A percentile compares a stretch with the other conserved stretches of the same genome.
Evolutionary conservation across 2,888 invertebrate species (phyloP).

Genomic region (Diadegma fenestrale): DNA sequence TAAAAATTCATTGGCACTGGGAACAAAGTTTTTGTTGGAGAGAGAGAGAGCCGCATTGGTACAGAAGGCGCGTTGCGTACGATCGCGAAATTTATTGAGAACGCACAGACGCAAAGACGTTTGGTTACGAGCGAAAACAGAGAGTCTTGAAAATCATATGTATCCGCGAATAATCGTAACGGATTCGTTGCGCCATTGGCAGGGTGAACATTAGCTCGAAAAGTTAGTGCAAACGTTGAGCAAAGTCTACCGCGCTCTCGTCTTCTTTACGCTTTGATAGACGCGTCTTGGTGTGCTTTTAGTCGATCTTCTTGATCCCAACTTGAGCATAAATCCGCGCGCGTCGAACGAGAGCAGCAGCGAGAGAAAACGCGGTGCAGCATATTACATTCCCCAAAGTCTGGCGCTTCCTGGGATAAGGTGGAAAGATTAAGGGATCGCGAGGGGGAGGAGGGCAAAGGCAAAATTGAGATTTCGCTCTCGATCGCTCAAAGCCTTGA

Average conservation of each 20-base stretch:
- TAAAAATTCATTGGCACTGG: conserved; percentile 67
- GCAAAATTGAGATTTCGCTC: conserved; percentile 60
- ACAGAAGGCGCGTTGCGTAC: not conserved
- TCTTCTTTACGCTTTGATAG: conserved; percentile 37
- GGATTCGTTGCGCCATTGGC: conserved; percentile 24
- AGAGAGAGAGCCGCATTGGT: conserved; percentile 37
- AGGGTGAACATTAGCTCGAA: conserved; percentile 19
- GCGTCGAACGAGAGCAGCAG: not conserved
- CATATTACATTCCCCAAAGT: conserved; percentile 65
- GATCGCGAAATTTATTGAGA: not conserved
- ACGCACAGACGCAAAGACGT: not conserved
- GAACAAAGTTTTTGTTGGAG: conserved; percentile 58
- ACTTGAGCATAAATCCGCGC: conserved; percentile 3
- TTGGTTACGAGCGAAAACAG: not conserved
- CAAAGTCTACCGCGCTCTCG: conserved; percentile 7
- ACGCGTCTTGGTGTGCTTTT: conserved; percentile 26
- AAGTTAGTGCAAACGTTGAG: conserved; percentile 39
- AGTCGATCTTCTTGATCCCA: conserved; percentile 22
- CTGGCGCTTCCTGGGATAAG: conserved; percentile 14
- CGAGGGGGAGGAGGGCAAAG: conserved; percentile 42
- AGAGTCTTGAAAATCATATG: conserved; percentile 7
- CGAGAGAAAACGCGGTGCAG: conserved; percentile 3
- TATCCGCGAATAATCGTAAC: not conserved
- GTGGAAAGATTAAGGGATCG: conserved; percentile 29
- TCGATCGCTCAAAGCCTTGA: conserved; percentile 64